These are phyloP conservation scores for Elephas maximus DNA, from an alignment of 2,113 vertebrate genomes.

Conservation along the genomic window DNA sequence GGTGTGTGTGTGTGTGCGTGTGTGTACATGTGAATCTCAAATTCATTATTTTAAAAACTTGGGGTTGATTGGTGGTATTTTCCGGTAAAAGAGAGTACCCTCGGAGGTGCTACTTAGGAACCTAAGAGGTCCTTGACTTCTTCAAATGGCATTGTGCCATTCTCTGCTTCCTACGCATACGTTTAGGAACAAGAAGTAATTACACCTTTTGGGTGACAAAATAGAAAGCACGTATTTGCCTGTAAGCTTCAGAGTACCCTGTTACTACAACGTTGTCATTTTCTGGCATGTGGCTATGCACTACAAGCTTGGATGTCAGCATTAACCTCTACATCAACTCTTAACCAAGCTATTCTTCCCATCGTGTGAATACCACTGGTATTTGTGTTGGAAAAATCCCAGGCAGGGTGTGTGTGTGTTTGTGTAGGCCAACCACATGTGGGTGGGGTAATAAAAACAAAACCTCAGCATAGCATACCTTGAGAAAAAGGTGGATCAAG, in stretches of 20 bases:
- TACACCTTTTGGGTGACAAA: not conserved
- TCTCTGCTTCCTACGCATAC: not conserved
- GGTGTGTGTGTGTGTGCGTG: not conserved
- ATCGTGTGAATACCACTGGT: constrained; percentile 41
- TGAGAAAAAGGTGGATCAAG: constrained; percentile 69
- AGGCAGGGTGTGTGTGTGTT: constrained; percentile 57
- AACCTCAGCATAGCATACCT: constrained; percentile 57
- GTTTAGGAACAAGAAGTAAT: not conserved
- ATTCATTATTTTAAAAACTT: not conserved
- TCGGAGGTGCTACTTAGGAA: not conserved
- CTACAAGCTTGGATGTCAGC: not conserved
- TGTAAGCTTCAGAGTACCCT: not conserved
- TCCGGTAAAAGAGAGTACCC: not conserved
- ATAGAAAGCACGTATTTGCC: not conserved
- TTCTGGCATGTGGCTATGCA: not conserved
- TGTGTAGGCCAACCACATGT: constrained; percentile 46
- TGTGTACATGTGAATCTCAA: not conserved
- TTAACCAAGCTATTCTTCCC: not conserved
- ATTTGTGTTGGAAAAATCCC: constrained; percentile 65
- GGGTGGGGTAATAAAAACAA: constrained; percentile 74
- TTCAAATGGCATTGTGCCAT: not conserved
- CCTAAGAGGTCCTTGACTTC: not conserved
- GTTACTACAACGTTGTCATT: not conserved
- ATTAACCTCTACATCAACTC: constrained; percentile 14
- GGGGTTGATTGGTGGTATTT: not conserved